Evolutionary conservation across 1,140 invertebrate genomes (phyloP), one percentile per base, ranked within the genome.

Genomic region (Drosophila sp.): DNA sequence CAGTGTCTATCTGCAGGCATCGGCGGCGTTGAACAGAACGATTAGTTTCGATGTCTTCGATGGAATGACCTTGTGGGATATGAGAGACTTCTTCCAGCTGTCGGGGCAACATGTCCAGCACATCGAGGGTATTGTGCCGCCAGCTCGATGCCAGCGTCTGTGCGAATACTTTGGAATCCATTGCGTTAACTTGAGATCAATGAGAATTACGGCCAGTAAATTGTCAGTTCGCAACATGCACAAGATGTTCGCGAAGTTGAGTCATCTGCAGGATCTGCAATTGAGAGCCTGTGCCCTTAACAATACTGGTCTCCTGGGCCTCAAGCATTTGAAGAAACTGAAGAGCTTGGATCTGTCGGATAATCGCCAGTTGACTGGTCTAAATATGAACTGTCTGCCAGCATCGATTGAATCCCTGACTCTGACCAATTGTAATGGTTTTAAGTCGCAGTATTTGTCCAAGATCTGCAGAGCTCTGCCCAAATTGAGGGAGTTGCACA

Each of bases 21-120:
- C 72, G 43, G 11, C 56, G 4, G 38, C 27, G 2, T 6, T 74
- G 34, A 29, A 71, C 13, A 14, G 25, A 7, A 18, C 14, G 8
- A 11, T 63, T 11, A 29, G 11, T 7, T 71, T 63, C 9, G 21
- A 58, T 8, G 36, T 34, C 6, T 53, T 81, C 4, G 59, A 54
- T n/a, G 11, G 7, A 7, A 27, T 76, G 34, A 78, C 76, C 2
- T 13, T 65, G 14, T 81, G 76, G 72, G 67, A 81, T 16, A 59
- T 66, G n/a, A 67, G 67, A 1, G 67, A 76, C 18, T 79, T 79
- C 13, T 72, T 81, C 25, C 16, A 36, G 13, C 43, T 76, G 0
- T 74, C 72, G 1, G 76, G 79, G 1, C 1, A 9, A 4, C 59
- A 72, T 63, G 9, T 81, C 7, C 45, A 40, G 25, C 14, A 43